Conservation (phyloP, 2,797 vertebrate genomes). For the Pampus argenteus region DNA sequence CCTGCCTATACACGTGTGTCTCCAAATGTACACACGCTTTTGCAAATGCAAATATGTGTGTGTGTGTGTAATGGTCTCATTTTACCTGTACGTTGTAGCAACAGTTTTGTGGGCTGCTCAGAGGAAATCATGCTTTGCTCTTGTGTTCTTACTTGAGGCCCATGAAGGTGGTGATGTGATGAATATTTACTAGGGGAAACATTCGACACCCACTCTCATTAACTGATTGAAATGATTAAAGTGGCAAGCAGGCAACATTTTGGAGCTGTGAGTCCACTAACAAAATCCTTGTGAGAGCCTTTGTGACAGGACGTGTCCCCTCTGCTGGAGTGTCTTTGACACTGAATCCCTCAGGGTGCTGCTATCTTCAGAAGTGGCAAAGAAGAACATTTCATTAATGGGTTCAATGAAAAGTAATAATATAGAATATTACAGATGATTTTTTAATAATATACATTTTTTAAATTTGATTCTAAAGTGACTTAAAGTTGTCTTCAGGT, state of each 20-base stretch:
- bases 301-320: constrained; percentile 3
- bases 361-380: not conserved
- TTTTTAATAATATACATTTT: no score
- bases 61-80: constrained; percentile 6
- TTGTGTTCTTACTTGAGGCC: constrained; percentile 5
- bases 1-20: no score
- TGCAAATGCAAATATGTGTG: not conserved
- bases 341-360: not conserved
- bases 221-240: constrained; percentile 9
- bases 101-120: not conserved
- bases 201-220: not conserved
- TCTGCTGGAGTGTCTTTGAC: not conserved
- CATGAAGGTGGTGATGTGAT: not conserved
- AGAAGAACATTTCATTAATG: not conserved
- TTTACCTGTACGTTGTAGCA: constrained; percentile 12
- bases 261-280: constrained; percentile 7
- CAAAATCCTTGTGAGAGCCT: constrained; percentile 3
- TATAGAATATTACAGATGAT: no score
- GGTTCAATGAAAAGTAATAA: not conserved
- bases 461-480: no score
- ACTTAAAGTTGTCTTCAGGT: not conserved
- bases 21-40: no score
- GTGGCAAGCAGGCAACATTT: no score
- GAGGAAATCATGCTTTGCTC: not conserved
- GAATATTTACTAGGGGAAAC: not conserved